phyloP scores from a whole-genome alignment of 2,888 invertebrate genomes.

The Sialis fuliginosa region DNA sequence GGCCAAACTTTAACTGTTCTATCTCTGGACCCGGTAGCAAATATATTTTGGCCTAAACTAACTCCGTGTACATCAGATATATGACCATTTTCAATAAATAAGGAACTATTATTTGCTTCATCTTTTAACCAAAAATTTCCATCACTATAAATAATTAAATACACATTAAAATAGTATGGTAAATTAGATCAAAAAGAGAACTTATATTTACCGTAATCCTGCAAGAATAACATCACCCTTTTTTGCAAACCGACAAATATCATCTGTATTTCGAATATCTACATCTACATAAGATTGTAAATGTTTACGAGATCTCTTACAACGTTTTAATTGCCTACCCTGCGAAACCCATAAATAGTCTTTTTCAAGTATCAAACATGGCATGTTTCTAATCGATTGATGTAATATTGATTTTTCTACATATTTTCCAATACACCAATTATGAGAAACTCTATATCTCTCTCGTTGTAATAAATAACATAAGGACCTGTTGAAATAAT shows the following conservation, averaged over 20 bases:
- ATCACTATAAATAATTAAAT: slow-evolving; percentile 17
- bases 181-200: neutral
- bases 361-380: slow-evolving; percentile 32
- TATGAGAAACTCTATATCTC: slow-evolving; percentile 26
- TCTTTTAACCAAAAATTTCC: slow-evolving; percentile 23
- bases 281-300: slow-evolving; percentile 9
- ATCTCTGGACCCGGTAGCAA: slow-evolving; percentile 28
- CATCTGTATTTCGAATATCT: slow-evolving; percentile 17
- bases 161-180: no score
- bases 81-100: slow-evolving; percentile 15
- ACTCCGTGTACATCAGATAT: slow-evolving; percentile 25
- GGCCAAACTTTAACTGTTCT: slow-evolving; percentile 24
- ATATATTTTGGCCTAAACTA: slow-evolving; percentile 20
- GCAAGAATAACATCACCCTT: slow-evolving; percentile 22
- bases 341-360: slow-evolving; percentile 34
- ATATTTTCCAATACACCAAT: slow-evolving; percentile 37
- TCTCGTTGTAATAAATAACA: slow-evolving; percentile 20
- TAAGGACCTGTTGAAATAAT: slow-evolving; percentile 10
- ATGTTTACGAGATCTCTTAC: slow-evolving; percentile 17
- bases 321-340: slow-evolving; percentile 22
- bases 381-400: slow-evolving; percentile 28
- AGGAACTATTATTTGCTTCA: neutral
- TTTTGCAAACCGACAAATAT: slow-evolving; percentile 28
- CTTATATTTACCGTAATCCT: slow-evolving; percentile 23
- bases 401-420: slow-evolving; percentile 26